Percentiles rank a stretch among this genome's conserved stretches.
Evolutionary conservation across 2,888 invertebrate genomes (phyloP).

Genomic region (Darwinula stevensoni): DNA sequence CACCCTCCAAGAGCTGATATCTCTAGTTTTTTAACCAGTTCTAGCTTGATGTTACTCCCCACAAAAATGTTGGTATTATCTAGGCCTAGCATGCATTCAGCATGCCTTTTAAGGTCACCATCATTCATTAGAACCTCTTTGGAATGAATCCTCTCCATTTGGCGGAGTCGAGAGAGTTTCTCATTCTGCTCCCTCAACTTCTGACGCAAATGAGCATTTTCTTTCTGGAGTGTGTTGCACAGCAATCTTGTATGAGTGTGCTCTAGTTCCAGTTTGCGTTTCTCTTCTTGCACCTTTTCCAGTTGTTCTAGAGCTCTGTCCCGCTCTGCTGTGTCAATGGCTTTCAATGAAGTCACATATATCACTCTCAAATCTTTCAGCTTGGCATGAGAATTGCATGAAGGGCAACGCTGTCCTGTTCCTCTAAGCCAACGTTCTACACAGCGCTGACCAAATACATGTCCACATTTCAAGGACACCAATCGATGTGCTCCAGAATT

Average conservation of each 20-base stretch:
- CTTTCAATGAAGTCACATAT: slow-evolving; percentile 39
- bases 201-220: neutral
- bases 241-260: slow-evolving; percentile 1
- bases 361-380: slow-evolving; percentile 38
- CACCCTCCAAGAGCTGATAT: too few relatives aligned
- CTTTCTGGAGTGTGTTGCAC: neutral
- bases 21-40: too few relatives aligned
- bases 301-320: slow-evolving; percentile 31
- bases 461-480: slow-evolving; percentile 66
- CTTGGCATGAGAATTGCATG: slow-evolving; percentile 45
- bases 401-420: slow-evolving; percentile 38
- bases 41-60: too few relatives aligned
- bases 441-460: slow-evolving; percentile 59
- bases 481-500: slow-evolving; percentile 57
- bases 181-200: neutral
- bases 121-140: too few relatives aligned
- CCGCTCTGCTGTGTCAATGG: slow-evolving; percentile 41
- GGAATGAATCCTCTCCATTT: too few relatives aligned
- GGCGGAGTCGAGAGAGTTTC: too few relatives aligned
- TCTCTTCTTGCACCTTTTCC: slow-evolving; percentile 14
- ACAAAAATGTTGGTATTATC: too few relatives aligned
- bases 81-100: too few relatives aligned
- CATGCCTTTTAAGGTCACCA: too few relatives aligned
- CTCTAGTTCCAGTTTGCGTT: neutral
- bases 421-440: slow-evolving; percentile 39